Evolutionary conservation across 2,888 invertebrate genomes (phyloP).

Genomic region (Autographa gamma): DNA sequence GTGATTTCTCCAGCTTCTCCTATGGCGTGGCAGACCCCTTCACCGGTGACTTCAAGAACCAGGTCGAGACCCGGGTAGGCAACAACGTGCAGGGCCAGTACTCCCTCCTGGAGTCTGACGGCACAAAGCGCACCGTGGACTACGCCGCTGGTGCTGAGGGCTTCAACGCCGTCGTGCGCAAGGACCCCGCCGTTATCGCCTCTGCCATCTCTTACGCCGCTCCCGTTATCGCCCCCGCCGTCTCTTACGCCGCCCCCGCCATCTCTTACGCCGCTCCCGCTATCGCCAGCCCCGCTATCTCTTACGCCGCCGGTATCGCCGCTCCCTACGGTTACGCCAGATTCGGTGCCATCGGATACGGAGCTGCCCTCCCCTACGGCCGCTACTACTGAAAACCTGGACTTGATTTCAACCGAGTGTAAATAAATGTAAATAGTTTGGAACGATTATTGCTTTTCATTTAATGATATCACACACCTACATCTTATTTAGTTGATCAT

Average conservation of each 20-base stretch:
- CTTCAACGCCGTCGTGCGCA: slow-evolving; percentile 88
- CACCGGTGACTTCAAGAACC: slow-evolving; percentile 87
- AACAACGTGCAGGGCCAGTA: slow-evolving; percentile 68
- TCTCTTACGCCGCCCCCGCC: slow-evolving; percentile 27
- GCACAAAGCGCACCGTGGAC: slow-evolving; percentile 86
- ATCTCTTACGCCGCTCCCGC: slow-evolving; percentile 28
- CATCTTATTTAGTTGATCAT: too few relatives aligned
- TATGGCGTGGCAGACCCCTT: slow-evolving; percentile 86
- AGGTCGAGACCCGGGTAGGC: slow-evolving; percentile 72
- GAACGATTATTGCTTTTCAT: slow-evolving; percentile 20
- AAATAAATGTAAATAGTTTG: slow-evolving; percentile 52
- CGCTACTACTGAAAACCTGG: slow-evolving; percentile 52
- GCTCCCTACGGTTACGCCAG: slow-evolving; percentile 32
- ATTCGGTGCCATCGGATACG: slow-evolving; percentile 43
- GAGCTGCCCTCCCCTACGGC: slow-evolving; percentile 54
- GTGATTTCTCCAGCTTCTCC: slow-evolving; percentile 79
- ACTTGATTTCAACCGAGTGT: slow-evolving; percentile 22
- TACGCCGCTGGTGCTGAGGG: slow-evolving; percentile 86
- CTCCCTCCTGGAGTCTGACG: slow-evolving; percentile 85
- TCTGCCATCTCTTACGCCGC: slow-evolving; percentile 48
- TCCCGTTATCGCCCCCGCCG: slow-evolving; percentile 49
- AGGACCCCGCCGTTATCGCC: slow-evolving; percentile 74
- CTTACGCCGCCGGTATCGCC: slow-evolving; percentile 10
- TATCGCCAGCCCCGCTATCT: slow-evolving; percentile 14
- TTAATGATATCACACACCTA: not conserved